Evolutionary conservation across 2,888 invertebrate species (phyloP).

Genomic region (Drosophila histrio): DNA sequence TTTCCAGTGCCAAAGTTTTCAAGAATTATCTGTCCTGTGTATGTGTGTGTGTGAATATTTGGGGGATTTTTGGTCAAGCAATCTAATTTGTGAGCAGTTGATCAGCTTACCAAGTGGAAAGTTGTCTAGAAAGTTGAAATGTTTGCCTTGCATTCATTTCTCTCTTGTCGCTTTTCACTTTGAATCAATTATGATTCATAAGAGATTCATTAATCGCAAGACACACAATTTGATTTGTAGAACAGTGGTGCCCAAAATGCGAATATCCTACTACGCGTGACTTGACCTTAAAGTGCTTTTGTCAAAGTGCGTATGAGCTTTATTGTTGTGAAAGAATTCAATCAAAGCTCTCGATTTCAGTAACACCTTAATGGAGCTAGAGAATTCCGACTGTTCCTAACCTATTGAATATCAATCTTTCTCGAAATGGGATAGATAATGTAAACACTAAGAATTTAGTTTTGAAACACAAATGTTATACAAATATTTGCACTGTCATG

Average conservation of each 20-base stretch:
- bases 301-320: too few species aligned
- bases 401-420: background rate
- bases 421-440: too few species aligned
- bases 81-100: constrained; percentile 51
- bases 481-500: too few species aligned
- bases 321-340: too few species aligned
- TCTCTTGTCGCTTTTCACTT: constrained; percentile 14
- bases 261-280: too few species aligned
- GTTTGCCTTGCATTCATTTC: constrained; percentile 23
- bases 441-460: too few species aligned
- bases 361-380: too few species aligned
- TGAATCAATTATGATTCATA: constrained; percentile 29
- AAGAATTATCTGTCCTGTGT: constrained; percentile 26
- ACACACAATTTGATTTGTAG: background rate
- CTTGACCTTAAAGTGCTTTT: background rate
- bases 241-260: too few species aligned
- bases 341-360: too few species aligned
- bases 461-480: too few species aligned
- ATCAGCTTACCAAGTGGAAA: constrained; percentile 42
- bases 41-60: background rate
- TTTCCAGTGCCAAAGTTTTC: constrained; percentile 52
- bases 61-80: constrained; percentile 46
- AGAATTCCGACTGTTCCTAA: too few species aligned
- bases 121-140: constrained; percentile 32
- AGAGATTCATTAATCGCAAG: background rate